Evolutionary conservation across 2,113 vertebrate genomes (phyloP).

Genomic region (Trichechus manatus): DNA sequence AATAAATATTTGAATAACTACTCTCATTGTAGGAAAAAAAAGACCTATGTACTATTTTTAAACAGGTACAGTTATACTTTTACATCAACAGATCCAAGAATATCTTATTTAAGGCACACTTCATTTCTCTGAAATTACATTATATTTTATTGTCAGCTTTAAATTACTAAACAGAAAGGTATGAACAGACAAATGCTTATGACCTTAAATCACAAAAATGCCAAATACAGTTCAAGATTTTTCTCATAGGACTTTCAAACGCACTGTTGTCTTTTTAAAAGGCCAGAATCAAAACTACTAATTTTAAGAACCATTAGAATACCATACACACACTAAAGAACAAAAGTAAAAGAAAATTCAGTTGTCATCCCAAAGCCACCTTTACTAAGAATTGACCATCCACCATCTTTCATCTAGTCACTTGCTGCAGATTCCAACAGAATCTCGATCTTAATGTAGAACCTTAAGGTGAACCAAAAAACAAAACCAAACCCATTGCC

Average conservation of each 20-base stretch:
- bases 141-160: not conserved
- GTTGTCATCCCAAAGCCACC: not conserved
- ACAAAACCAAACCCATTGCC: too few species aligned
- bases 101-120: constrained; percentile 8
- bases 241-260: constrained; percentile 20
- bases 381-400: not conserved
- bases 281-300: not conserved
- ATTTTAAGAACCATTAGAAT: not conserved
- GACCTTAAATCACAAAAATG: constrained; percentile 42
- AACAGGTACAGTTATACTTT: constrained; percentile 33
- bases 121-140: constrained; percentile 44
- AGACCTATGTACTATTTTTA: not conserved
- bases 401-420: not conserved
- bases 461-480: not conserved
- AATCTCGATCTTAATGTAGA: not conserved
- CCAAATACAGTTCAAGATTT: not conserved
- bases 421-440: not conserved
- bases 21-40: not conserved
- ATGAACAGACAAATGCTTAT: constrained; percentile 14
- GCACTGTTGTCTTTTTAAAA: not conserved
- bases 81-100: constrained; percentile 41
- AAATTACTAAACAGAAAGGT: constrained; percentile 19
- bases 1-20: constrained; percentile 35
- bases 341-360: constrained; percentile 29
- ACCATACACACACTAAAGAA: not conserved